Conservation (phyloP, 2,888 invertebrate genomes). For the Apantesis nais region DNA sequence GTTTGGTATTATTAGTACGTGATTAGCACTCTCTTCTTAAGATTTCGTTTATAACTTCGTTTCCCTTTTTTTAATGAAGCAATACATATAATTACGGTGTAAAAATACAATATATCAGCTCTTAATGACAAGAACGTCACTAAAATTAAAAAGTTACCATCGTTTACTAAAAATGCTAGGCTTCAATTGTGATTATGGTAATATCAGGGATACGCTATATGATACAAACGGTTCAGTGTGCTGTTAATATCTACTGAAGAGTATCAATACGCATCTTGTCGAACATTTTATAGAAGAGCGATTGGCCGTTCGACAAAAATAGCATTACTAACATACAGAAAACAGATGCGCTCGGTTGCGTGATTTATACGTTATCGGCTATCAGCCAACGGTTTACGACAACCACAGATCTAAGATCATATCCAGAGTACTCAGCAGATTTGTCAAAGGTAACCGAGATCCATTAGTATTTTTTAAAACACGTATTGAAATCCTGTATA, state of each 20-base stretch:
- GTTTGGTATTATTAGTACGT: too few relatives aligned
- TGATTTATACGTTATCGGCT: slow-evolving; percentile 80
- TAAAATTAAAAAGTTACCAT: background rate
- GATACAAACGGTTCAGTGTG: background rate
- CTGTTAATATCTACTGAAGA: slow-evolving; percentile 26
- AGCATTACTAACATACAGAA: slow-evolving; percentile 80
- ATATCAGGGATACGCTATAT: too few relatives aligned
- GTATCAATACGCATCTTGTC: slow-evolving; percentile 54
- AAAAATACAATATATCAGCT: background rate
- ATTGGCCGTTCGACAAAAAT: slow-evolving; percentile 70
- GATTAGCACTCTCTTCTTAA: too few relatives aligned
- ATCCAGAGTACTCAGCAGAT: slow-evolving; percentile 48
- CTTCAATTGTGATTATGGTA: too few relatives aligned
- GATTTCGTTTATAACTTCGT: too few relatives aligned
- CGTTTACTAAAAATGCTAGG: background rate
- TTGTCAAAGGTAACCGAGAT: slow-evolving; percentile 54
- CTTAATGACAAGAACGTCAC: background rate
- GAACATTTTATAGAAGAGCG: slow-evolving; percentile 72
- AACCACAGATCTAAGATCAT: slow-evolving; percentile 53
- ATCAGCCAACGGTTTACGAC: slow-evolving; percentile 74
- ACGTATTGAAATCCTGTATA: background rate
- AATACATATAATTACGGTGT: background rate
- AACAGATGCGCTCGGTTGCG: slow-evolving; percentile 77
- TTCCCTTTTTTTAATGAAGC: background rate
- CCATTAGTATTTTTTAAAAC: background rate